Evolutionary conservation across 2,797 vertebrate species (phyloP).

Genomic region (Muscicapa comitata): DNA sequence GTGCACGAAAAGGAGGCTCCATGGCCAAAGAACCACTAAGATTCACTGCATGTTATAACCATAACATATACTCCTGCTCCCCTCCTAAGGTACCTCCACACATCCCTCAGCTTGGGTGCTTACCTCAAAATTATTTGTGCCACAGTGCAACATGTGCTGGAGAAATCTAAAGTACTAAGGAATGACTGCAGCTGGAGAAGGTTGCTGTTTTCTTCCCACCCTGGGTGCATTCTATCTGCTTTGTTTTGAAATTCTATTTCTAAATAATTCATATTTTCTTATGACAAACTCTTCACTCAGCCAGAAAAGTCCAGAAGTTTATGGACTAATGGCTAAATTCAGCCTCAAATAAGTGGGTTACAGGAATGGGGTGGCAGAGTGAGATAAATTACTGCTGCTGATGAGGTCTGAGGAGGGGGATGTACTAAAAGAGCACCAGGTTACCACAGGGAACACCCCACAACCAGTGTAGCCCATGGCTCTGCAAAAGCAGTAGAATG

Average conservation of each 20-base stretch:
- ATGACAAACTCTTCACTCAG: background rate
- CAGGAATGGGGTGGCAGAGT: background rate
- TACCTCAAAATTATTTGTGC: background rate
- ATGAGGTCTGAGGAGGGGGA: background rate
- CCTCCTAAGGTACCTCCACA: background rate
- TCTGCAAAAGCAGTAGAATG: background rate
- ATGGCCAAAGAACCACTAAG: background rate
- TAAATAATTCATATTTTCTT: background rate
- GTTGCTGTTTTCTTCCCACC: background rate
- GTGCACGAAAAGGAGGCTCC: background rate
- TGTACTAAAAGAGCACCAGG: background rate
- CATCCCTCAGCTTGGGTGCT: background rate
- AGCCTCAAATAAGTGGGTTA: background rate
- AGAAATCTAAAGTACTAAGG: background rate
- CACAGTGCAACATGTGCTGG: background rate
- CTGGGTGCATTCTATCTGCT: background rate
- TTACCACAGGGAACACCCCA: background rate
- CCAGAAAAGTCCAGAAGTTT: background rate
- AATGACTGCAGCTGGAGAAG: background rate
- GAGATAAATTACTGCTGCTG: background rate
- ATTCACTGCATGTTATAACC: background rate
- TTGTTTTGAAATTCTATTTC: background rate
- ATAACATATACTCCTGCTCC: background rate
- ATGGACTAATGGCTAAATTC: background rate
- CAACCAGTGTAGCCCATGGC: background rate